These are phyloP conservation scores for Channa argus DNA, from an alignment of 2,113 vertebrate species.

Conservation along the genomic window DNA sequence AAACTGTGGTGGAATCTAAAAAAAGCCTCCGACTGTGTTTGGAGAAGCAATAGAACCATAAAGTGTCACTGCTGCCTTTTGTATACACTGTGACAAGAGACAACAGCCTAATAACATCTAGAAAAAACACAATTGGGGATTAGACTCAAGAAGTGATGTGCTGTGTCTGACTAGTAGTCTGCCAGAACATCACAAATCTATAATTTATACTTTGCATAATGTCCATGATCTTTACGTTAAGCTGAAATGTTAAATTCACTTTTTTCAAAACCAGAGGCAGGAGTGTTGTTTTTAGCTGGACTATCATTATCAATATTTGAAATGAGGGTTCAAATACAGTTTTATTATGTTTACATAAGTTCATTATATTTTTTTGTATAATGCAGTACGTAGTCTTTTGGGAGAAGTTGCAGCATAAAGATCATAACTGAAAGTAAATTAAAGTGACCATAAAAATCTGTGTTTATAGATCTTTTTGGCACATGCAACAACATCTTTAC, in stretches of 20 bases:
- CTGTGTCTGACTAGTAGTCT: neutral
- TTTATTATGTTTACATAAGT: neutral
- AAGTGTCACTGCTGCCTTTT: constrained; percentile 10
- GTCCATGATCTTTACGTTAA: neutral
- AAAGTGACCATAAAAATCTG: no score
- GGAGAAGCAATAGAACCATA: constrained; percentile 9
- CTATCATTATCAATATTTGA: neutral
- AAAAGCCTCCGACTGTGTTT: constrained; percentile 29
- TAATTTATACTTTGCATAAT: neutral
- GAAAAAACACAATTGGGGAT: constrained; percentile 39
- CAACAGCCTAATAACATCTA: constrained; percentile 39
- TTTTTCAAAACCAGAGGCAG: neutral
- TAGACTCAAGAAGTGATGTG: constrained; percentile 1
- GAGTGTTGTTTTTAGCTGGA: neutral
- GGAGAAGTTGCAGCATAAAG: neutral
- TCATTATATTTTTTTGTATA: neutral
- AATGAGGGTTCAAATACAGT: neutral
- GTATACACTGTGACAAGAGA: constrained; percentile 1
- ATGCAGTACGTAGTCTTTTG: neutral
- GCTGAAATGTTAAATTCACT: neutral
- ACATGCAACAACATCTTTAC: no score
- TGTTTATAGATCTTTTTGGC: no score
- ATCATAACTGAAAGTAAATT: neutral
- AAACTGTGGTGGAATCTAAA: constrained; percentile 39
- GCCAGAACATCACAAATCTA: neutral